A percentile compares a stretch with the other conserved stretches of the same genome.
Evolutionary conservation across 2,797 vertebrate species (phyloP).

Genomic region (Kryptolebias ocellatus): DNA sequence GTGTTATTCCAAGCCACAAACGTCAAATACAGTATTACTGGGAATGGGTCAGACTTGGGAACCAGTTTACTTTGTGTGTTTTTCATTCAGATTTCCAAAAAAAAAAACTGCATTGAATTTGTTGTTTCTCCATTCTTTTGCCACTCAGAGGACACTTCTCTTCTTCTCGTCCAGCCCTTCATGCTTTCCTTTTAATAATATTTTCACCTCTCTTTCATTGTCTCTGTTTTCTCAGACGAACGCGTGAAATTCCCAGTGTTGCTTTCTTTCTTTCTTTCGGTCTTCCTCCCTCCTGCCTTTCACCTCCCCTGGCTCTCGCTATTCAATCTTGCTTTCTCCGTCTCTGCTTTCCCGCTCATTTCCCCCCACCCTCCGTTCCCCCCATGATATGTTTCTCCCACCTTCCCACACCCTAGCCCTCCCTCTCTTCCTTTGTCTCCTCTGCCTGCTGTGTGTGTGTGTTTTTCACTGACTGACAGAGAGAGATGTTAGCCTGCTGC

Average conservation of each 20-base stretch:
- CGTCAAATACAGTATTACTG: background rate
- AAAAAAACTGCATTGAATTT: conserved; percentile 21
- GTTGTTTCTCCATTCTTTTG: conserved; percentile 15
- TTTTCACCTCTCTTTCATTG: conserved; percentile 36
- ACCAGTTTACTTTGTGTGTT: conserved; percentile 7
- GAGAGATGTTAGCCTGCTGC: conserved; percentile 58
- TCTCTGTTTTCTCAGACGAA: conserved; percentile 35
- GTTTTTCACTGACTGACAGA: conserved; percentile 61
- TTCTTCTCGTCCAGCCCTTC: conserved; percentile 16
- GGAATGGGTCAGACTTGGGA: conserved; percentile 9
- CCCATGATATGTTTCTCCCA: conserved; percentile 55
- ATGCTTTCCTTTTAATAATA: conserved; percentile 19
- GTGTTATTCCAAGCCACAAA: conserved; percentile 3
- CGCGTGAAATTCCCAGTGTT: conserved; percentile 26
- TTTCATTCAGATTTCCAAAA: conserved; percentile 17
- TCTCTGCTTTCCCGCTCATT: conserved; percentile 75
- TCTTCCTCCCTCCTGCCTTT: conserved; percentile 30
- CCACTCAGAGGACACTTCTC: conserved; percentile 25
- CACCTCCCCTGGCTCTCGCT: conserved; percentile 42
- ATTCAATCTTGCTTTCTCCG: conserved; percentile 53
- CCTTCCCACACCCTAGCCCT: conserved; percentile 59
- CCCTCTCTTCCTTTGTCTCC: conserved; percentile 76
- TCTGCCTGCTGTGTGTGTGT: conserved; percentile 41
- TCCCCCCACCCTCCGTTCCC: conserved; percentile 44
- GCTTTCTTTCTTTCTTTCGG: conserved; percentile 23